These are phyloP conservation scores for Diaprepes abbreviatus DNA, from an alignment of 2,888 invertebrate genomes.

Conservation along the genomic window DNA sequence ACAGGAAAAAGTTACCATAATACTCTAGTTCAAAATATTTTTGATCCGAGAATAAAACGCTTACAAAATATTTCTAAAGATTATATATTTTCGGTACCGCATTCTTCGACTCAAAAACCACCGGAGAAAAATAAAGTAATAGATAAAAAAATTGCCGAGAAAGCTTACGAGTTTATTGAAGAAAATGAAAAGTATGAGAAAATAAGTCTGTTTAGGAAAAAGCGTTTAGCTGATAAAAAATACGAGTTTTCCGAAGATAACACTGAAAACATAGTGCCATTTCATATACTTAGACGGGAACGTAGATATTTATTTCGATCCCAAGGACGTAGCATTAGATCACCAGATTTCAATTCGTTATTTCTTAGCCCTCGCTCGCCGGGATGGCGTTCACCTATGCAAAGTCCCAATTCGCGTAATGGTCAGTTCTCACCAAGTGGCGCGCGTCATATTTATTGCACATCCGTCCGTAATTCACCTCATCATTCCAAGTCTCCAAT, in stretches of 20 bases:
- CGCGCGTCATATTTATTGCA: conserved; percentile 62
- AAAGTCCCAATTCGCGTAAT: conserved; percentile 65
- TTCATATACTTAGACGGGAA: conserved; percentile 72
- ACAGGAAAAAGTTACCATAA: conserved; percentile 68
- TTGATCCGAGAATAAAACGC: conserved; percentile 65
- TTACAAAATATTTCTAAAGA: conserved; percentile 62
- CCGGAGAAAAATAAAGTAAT: conserved; percentile 61
- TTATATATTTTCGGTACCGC: conserved; percentile 64
- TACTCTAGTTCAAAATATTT: conserved; percentile 65
- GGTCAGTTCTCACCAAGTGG: conserved; percentile 65
- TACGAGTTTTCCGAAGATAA: conserved; percentile 90
- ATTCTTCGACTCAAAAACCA: conserved; percentile 56
- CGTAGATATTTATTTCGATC: conserved; percentile 62
- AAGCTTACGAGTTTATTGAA: conserved; percentile 89
- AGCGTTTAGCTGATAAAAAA: conserved; percentile 90
- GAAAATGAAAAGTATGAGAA: conserved; percentile 89
- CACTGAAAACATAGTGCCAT: conserved; percentile 77
- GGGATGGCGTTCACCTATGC: conserved; percentile 64
- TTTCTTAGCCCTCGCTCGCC: conserved; percentile 65
- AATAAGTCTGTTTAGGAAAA: conserved; percentile 86
- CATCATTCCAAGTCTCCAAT: conserved; percentile 66
- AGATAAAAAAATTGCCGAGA: conserved; percentile 74
- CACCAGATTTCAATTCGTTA: conserved; percentile 64
- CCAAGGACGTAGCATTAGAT: conserved; percentile 61
- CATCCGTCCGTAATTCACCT: conserved; percentile 62